Conservation (phyloP, 1,140 invertebrate species). For the Danaus plexippus region DNA sequence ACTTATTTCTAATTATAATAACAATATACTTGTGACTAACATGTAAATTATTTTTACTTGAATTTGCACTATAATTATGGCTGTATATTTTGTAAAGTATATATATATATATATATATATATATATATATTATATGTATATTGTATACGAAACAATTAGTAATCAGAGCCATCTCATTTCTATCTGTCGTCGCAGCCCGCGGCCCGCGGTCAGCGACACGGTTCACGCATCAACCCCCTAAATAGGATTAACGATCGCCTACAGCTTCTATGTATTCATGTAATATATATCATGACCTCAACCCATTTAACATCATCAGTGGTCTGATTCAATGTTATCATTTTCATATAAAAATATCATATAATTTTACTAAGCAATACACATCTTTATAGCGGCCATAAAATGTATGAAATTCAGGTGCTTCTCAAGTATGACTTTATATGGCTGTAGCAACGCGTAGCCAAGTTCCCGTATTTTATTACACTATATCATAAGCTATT, state of each 20-base stretch:
- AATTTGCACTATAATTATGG: too few relatives aligned
- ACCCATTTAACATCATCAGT: too few relatives aligned
- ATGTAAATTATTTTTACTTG: too few relatives aligned
- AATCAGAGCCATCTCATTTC: constrained; percentile 6
- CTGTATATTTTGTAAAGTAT: constrained; percentile 2
- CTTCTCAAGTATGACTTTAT: too few relatives aligned
- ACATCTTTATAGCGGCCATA: too few relatives aligned
- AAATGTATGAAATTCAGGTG: too few relatives aligned
- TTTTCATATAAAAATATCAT: too few relatives aligned
- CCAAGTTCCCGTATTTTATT: constrained; percentile 18
- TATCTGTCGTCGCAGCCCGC: constrained; percentile 12
- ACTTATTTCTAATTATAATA: too few relatives aligned
- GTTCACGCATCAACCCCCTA: constrained; percentile 26
- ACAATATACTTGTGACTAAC: too few relatives aligned
- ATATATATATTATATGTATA: constrained; percentile 2
- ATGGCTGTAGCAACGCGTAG: neutral
- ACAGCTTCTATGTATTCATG: constrained; percentile 3
- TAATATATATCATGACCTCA: too few relatives aligned
- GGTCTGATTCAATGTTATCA: too few relatives aligned
- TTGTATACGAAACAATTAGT: constrained; percentile 3
- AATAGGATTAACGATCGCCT: constrained; percentile 27
- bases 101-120: neutral
- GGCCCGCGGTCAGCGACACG: constrained; percentile 25
- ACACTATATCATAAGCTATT: constrained; percentile 26
- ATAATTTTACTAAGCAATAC: too few relatives aligned